These are phyloP conservation scores for Penaeus monodon DNA, from an alignment of 2,888 invertebrate species.

Conservation along the genomic window DNA sequence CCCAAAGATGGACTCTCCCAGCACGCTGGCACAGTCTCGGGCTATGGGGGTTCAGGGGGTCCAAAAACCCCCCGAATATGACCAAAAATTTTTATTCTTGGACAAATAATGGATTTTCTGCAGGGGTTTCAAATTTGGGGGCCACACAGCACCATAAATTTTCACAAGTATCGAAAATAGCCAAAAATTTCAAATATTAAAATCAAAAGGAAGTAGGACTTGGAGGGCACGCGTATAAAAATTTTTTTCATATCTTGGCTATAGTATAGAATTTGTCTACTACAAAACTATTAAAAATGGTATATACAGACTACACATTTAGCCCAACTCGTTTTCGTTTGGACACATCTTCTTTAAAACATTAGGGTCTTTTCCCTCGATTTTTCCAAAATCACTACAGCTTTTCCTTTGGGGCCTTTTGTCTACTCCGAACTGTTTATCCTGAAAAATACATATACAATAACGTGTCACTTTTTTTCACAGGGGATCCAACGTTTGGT, in stretches of 20 bases:
- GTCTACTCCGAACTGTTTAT: no score
- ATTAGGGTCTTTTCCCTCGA: no score
- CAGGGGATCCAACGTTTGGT: not conserved
- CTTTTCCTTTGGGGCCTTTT: no score
- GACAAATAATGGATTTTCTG: constrained; percentile 24
- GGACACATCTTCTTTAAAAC: no score
- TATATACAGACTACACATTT: constrained; percentile 33
- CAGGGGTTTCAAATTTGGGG: constrained; percentile 34
- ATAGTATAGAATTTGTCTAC: constrained; percentile 40
- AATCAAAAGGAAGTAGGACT: constrained; percentile 37
- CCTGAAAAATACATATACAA: no score
- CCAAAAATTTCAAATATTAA: constrained; percentile 47
- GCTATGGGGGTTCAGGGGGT: not conserved
- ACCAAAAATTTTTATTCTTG: constrained; percentile 38
- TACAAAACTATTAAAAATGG: constrained; percentile 46
- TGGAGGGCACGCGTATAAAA: constrained; percentile 48
- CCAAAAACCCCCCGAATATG: constrained; percentile 29
- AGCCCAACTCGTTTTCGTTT: constrained; percentile 1
- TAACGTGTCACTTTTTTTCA: no score
- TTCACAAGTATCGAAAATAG: constrained; percentile 60
- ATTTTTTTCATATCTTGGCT: constrained; percentile 51
- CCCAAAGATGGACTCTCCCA: not conserved
- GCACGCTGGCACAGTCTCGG: constrained; percentile 7
- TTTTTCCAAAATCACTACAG: no score
- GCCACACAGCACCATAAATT: constrained; percentile 50